phyloP scores from a whole-genome alignment of 2,888 invertebrate genomes.

The Andrena haemorrhoa region DNA sequence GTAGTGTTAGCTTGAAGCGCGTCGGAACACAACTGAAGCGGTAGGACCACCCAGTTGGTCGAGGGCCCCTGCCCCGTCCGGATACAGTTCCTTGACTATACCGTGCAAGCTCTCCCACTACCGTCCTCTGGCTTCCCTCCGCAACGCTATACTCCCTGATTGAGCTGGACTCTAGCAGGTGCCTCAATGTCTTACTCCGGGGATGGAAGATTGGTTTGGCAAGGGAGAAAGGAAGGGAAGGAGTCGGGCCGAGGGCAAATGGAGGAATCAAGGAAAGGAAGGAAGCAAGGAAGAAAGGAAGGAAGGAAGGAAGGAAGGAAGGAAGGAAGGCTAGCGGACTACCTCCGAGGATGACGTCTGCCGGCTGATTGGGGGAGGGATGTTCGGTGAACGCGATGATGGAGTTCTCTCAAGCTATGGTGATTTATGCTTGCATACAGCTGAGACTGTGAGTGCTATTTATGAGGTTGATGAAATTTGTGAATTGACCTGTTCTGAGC shows the following conservation, averaged over 20 bases:
- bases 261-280: conserved; percentile 52
- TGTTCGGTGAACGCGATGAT: conserved; percentile 24
- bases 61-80: conserved; percentile 79
- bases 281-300: conserved; percentile 59
- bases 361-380: conserved; percentile 52
- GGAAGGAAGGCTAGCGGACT: conserved; percentile 26
- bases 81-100: conserved; percentile 82
- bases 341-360: conserved; percentile 51
- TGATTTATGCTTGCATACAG: conserved; percentile 4
- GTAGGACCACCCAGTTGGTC: conserved; percentile 85
- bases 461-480: conserved; percentile 7
- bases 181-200: conserved; percentile 84
- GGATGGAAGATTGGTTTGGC: conserved; percentile 82
- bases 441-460: background rate
- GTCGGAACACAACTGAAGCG: conserved; percentile 85
- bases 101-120: conserved; percentile 82
- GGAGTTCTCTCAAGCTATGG: conserved; percentile 17
- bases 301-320: conserved; percentile 18
- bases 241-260: conserved; percentile 30
- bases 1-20: conserved; percentile 84
- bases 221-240: conserved; percentile 57
- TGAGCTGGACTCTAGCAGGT: conserved; percentile 83
- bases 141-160: conserved; percentile 79
- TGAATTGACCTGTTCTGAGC: background rate
- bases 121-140: conserved; percentile 73